Conservation (phyloP, 2,888 invertebrate species). For the Patella ulyssiponensis region DNA sequence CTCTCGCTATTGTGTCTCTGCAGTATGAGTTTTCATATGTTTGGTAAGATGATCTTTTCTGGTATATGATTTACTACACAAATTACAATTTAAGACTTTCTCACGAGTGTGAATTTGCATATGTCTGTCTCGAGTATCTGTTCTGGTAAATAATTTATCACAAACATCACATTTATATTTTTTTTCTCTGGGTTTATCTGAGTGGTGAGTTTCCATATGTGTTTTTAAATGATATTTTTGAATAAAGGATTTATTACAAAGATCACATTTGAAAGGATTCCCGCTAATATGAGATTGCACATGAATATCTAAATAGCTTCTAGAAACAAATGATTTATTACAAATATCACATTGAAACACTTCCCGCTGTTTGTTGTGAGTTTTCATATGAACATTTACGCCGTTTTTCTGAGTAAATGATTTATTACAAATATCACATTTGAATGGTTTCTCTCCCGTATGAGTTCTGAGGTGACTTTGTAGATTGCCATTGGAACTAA, state of each 20-base stretch:
- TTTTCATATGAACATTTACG: not conserved
- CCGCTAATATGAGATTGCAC: no score
- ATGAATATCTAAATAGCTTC: no score
- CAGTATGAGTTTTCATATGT: no score
- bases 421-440: not conserved
- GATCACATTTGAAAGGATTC: no score
- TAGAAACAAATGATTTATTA: no score
- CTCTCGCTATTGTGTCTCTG: no score
- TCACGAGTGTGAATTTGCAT: not conserved
- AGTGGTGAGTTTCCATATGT: not conserved
- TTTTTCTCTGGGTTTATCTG: not conserved
- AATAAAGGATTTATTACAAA: no score
- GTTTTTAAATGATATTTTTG: not conserved
- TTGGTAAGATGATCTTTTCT: no score
- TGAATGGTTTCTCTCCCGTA: not conserved
- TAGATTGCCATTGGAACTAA: not conserved
- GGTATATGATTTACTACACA: not conserved
- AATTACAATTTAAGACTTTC: not conserved
- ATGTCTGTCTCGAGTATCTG: not conserved
- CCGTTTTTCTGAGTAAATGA: not conserved
- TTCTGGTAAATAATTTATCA: not conserved
- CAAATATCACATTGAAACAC: not conserved
- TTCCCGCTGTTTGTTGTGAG: not conserved
- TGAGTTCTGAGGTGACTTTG: not conserved
- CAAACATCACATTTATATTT: slow-evolving; percentile 1